Evolutionary conservation across 2,888 invertebrate genomes (phyloP).

Genomic region (Synergus japonicus): DNA sequence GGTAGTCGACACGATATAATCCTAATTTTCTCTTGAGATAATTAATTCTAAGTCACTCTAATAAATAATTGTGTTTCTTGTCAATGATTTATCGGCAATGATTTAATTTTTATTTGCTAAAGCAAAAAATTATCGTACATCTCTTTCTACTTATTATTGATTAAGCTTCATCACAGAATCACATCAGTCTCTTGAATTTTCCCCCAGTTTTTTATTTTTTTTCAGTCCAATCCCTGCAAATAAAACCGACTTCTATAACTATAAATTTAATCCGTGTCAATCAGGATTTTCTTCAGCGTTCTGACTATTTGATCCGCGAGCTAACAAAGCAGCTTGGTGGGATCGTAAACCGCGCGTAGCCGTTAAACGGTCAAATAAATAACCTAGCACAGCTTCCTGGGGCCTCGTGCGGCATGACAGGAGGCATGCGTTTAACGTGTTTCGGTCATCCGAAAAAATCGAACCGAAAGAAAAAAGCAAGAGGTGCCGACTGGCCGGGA

Average conservation of each 20-base stretch:
- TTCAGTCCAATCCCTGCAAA: neutral
- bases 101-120: neutral
- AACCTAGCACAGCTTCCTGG: slow-evolving; percentile 57
- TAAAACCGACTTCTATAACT: neutral
- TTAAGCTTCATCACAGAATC: neutral
- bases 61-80: slow-evolving; percentile 10
- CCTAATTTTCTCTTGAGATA: slow-evolving; percentile 58
- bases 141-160: neutral
- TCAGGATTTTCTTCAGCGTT: slow-evolving; percentile 20
- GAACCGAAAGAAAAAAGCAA: neutral
- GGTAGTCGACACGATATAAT: slow-evolving; percentile 54
- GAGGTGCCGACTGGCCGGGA: neutral
- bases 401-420: slow-evolving; percentile 49
- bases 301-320: slow-evolving; percentile 15
- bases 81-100: slow-evolving; percentile 9
- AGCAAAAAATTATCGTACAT: neutral
- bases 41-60: slow-evolving; percentile 52
- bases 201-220: neutral
- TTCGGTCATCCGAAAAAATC: slow-evolving; percentile 25
- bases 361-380: slow-evolving; percentile 63
- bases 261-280: slow-evolving; percentile 25
- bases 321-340: slow-evolving; percentile 19
- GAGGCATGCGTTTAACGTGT: slow-evolving; percentile 44
- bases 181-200: neutral
- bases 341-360: slow-evolving; percentile 53